Conservation (phyloP, 2,113 vertebrate species). For the Progne subis region DNA sequence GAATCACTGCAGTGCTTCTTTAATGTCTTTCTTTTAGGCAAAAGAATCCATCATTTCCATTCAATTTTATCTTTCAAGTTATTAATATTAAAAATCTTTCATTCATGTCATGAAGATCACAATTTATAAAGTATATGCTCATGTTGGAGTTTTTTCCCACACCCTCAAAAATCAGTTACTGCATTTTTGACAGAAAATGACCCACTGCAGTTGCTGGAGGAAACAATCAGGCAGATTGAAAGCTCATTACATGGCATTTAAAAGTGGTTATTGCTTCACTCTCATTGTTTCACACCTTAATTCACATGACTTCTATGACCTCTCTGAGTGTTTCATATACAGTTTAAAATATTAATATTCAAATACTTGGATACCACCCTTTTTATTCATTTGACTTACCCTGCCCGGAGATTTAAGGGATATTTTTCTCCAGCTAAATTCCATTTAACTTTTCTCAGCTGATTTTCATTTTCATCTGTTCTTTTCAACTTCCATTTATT, state of each 20-base stretch:
- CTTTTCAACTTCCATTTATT: neutral
- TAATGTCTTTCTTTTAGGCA: neutral
- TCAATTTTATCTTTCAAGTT: neutral
- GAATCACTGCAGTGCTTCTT: neutral
- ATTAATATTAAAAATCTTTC: neutral
- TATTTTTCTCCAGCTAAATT: conserved; percentile 20
- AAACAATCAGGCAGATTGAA: conserved; percentile 45
- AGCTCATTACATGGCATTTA: conserved; percentile 12
- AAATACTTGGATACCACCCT: neutral
- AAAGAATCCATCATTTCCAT: neutral
- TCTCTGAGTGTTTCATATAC: conserved; percentile 8
- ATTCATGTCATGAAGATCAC: neutral
- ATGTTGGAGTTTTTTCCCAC: no score
- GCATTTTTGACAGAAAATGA: conserved; percentile 36
- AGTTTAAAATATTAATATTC: conserved; percentile 31
- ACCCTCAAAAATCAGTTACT: neutral
- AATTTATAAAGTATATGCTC: neutral
- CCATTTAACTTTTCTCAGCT: neutral
- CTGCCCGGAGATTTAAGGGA: neutral
- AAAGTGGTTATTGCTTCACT: conserved; percentile 4
- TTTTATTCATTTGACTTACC: conserved; percentile 14
- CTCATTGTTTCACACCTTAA: conserved; percentile 22
- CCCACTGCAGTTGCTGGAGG: neutral
- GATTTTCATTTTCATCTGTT: conserved; percentile 5
- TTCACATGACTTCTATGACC: conserved; percentile 42